A percentile compares a stretch with the other conserved stretches of the same genome.
phyloP scores from a whole-genome alignment of 2,888 invertebrate species.

The Synergus gifuensis region DNA sequence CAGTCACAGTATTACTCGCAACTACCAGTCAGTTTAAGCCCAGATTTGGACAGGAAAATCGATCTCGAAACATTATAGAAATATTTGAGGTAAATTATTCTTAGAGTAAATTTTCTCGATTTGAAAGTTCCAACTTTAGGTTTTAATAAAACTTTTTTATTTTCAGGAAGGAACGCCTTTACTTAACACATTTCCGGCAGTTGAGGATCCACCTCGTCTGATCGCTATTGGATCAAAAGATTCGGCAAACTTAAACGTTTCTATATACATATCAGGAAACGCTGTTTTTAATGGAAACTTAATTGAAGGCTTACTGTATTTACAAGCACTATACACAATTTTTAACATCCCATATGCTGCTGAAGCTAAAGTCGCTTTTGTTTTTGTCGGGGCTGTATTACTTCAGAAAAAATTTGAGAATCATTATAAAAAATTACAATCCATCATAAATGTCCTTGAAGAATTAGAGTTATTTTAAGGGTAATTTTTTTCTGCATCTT shows the following conservation, averaged over 20 bases:
- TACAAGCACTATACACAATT: conserved; percentile 6
- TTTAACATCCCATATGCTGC: neutral
- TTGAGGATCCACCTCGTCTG: conserved; percentile 20
- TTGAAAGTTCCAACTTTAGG: neutral
- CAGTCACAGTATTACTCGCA: neutral
- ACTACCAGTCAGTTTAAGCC: conserved; percentile 2
- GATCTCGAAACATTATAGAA: conserved; percentile 9
- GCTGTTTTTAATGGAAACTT: neutral
- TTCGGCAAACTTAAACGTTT: neutral
- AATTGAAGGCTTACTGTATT: conserved; percentile 17
- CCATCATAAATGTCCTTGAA: conserved; percentile 1
- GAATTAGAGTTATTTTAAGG: conserved; percentile 6
- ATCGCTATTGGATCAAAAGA: conserved; percentile 1
- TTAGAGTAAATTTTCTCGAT: neutral
- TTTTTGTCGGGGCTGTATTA: neutral
- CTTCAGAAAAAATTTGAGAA: conserved; percentile 29
- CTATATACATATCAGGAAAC: conserved; percentile 13
- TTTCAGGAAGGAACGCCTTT: conserved; percentile 5
- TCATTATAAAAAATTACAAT: conserved; percentile 10
- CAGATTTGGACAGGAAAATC: conserved; percentile 15
- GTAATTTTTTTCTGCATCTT: neutral
- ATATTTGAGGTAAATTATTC: conserved; percentile 8
- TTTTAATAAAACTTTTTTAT: neutral
- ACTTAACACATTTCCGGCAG: neutral
- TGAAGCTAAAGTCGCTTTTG: conserved; percentile 11